These are phyloP conservation scores for Nipponia nippon DNA, from an alignment of 2,113 vertebrate species.

Conservation along the genomic window DNA sequence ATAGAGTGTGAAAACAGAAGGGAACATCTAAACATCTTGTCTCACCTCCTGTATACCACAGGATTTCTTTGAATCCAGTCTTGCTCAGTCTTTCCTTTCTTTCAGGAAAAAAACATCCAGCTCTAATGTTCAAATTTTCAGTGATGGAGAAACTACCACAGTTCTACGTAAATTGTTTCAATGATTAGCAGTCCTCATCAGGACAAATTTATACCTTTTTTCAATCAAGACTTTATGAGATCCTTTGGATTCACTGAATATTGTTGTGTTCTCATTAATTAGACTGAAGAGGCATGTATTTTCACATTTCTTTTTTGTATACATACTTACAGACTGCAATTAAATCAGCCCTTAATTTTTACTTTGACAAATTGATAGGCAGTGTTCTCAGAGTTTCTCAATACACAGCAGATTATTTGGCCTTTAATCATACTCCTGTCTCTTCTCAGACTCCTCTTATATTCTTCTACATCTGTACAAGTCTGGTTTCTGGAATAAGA, in stretches of 20 bases:
- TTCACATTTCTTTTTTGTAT: background rate
- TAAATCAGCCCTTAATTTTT: background rate
- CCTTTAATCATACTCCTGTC: background rate
- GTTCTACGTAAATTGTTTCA: background rate
- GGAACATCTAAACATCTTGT: conserved; percentile 34
- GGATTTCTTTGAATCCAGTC: background rate
- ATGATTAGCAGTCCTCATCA: background rate
- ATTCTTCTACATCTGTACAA: background rate
- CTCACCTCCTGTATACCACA: background rate
- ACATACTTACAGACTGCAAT: background rate
- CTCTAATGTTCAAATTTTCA: background rate
- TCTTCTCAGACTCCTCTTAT: background rate
- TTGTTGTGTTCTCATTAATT: background rate
- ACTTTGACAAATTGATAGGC: background rate
- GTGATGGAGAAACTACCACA: background rate
- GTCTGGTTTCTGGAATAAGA: background rate
- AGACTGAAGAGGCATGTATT: background rate
- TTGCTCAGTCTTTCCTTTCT: background rate
- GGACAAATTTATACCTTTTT: background rate
- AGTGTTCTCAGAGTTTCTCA: background rate
- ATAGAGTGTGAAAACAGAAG: conserved; percentile 14
- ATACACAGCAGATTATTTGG: background rate
- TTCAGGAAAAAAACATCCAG: background rate
- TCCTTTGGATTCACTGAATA: background rate
- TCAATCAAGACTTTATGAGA: background rate